Evolutionary conservation across 2,113 vertebrate species (phyloP).

Genomic region (Elaphurus davidianus): DNA sequence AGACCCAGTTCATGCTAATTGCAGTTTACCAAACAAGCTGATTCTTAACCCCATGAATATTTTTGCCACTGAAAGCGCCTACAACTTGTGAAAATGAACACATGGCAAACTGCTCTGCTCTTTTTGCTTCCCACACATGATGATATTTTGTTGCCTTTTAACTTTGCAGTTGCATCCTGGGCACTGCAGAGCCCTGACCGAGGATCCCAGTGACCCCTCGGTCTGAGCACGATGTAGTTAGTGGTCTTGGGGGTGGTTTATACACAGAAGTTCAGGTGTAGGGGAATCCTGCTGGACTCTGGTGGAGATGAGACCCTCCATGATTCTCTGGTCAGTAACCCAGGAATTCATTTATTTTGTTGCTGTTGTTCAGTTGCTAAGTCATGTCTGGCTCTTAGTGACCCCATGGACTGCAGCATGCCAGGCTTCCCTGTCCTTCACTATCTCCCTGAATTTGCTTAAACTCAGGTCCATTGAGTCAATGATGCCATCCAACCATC

Average conservation of each 20-base stretch:
- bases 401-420: not conserved
- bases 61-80: constrained; percentile 56
- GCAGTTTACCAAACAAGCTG: constrained; percentile 66
- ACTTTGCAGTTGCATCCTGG: not conserved
- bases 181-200: not conserved
- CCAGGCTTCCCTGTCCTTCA: not conserved
- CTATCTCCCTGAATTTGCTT: not conserved
- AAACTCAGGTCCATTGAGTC: not conserved
- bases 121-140: constrained; percentile 67
- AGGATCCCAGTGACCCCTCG: not conserved
- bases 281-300: not conserved
- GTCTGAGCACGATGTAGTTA: not conserved
- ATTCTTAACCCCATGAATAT: constrained; percentile 61
- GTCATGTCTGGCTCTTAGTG: not conserved
- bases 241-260: not conserved
- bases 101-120: constrained; percentile 60
- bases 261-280: not conserved
- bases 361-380: not conserved
- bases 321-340: not conserved
- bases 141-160: constrained; percentile 54
- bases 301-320: not conserved
- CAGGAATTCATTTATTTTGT: not conserved
- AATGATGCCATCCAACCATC: not conserved
- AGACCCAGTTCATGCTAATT: constrained; percentile 69
- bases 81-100: constrained; percentile 68